These are phyloP conservation scores for Callopanchax toddi DNA, from an alignment of 2,113 vertebrate genomes.

Conservation along the genomic window DNA sequence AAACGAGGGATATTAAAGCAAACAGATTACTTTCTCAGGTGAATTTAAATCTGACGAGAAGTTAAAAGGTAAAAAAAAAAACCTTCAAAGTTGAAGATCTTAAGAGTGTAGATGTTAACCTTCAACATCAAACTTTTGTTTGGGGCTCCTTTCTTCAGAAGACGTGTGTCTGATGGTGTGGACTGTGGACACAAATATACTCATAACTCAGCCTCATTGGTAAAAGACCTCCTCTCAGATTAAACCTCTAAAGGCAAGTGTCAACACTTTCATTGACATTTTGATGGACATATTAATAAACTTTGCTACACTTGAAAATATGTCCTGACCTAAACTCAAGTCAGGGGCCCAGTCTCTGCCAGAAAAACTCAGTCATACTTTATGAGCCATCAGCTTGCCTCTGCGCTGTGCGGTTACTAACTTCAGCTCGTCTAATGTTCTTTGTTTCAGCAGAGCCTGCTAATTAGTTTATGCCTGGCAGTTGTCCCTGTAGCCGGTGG, in stretches of 20 bases:
- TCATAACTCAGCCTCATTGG: not conserved
- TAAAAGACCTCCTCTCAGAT: not conserved
- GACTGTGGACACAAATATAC: not conserved
- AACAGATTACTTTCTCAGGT: not conserved
- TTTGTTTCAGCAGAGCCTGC: slow-evolving; percentile 34
- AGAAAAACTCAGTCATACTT: not conserved
- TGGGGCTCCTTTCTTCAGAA: not conserved
- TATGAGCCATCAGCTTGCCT: not conserved
- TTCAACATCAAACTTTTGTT: not conserved
- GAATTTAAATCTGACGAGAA: not conserved
- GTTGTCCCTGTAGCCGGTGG: slow-evolving; percentile 36
- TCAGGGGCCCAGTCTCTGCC: not conserved
- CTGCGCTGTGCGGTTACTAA: slow-evolving; percentile 25
- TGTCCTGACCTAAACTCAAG: not conserved
- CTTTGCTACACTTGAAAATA: not conserved
- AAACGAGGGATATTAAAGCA: too few relatives aligned
- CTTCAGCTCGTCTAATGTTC: slow-evolving; percentile 44
- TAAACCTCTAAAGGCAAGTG: not conserved
- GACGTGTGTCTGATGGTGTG: not conserved
- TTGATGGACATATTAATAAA: slow-evolving; percentile 10
- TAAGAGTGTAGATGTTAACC: not conserved
- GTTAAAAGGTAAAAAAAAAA: not conserved
- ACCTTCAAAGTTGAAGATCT: not conserved
- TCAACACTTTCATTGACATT: slow-evolving; percentile 6
- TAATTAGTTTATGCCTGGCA: slow-evolving; percentile 63